Evolutionary conservation across 2,113 vertebrate genomes (phyloP).

Genomic region (Carassius carassius): DNA sequence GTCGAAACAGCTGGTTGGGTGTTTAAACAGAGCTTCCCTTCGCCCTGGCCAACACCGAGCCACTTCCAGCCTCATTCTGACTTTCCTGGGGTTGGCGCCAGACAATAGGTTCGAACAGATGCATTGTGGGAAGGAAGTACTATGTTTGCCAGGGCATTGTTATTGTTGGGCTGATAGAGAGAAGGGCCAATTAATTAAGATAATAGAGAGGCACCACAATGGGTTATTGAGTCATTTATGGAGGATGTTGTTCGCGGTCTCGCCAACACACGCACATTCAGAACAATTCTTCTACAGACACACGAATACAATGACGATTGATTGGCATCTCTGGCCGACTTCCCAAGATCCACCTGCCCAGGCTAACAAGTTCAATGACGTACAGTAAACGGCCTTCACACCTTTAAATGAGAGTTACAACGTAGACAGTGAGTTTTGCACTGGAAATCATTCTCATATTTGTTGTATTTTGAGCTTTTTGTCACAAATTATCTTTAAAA

Average conservation of each 20-base stretch:
- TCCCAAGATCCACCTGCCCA: conserved; percentile 22
- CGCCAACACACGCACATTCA: conserved; percentile 35
- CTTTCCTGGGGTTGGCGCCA: conserved; percentile 45
- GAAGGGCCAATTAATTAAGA: conserved; percentile 57
- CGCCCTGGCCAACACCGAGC: conserved; percentile 12
- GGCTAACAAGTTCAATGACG: background rate
- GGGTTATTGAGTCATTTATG: conserved; percentile 47
- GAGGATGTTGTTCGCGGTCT: conserved; percentile 12
- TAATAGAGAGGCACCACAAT: conserved; percentile 55
- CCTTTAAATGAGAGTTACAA: background rate
- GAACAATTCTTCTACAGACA: conserved; percentile 11
- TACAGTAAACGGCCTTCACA: background rate
- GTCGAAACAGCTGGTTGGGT: conserved; percentile 20
- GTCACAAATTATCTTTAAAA: background rate
- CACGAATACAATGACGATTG: background rate
- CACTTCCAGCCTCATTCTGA: conserved; percentile 36
- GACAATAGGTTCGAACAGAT: conserved; percentile 36
- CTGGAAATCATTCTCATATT: background rate
- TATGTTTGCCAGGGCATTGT: conserved; percentile 48
- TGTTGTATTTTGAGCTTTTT: background rate
- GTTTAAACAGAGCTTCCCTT: conserved; percentile 36
- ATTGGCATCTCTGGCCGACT: background rate
- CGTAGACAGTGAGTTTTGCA: too few relatives aligned
- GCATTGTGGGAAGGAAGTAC: conserved; percentile 53
- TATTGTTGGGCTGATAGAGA: conserved; percentile 54